These are phyloP conservation scores for Paratilapia polleni DNA, from an alignment of 2,113 vertebrate genomes.

Conservation along the genomic window DNA sequence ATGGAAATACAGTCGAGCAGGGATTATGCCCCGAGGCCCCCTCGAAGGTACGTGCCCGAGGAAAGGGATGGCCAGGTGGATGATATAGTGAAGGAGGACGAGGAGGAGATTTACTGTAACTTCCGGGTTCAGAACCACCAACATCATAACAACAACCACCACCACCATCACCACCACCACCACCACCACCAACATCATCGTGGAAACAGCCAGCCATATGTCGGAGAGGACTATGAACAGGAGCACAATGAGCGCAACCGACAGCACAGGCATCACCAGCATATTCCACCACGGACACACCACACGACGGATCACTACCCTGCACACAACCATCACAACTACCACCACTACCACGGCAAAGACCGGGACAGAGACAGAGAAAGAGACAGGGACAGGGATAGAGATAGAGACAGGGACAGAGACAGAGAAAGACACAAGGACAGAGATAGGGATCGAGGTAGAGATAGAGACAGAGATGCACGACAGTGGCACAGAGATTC, in stretches of 20 bases:
- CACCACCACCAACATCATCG: slow-evolving; percentile 60
- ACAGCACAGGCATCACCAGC: slow-evolving; percentile 86
- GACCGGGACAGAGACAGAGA: slow-evolving; percentile 69
- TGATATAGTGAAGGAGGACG: slow-evolving; percentile 81
- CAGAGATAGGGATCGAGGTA: slow-evolving; percentile 26
- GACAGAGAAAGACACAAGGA: slow-evolving; percentile 77
- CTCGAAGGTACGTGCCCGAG: slow-evolving; percentile 40
- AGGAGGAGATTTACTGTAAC: slow-evolving; percentile 80
- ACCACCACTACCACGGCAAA: slow-evolving; percentile 73
- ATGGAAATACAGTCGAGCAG: slow-evolving; percentile 85
- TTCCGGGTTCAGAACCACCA: slow-evolving; percentile 87
- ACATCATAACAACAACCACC: slow-evolving; percentile 69
- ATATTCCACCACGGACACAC: slow-evolving; percentile 51
- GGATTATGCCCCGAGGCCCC: slow-evolving; percentile 84
- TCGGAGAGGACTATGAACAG: slow-evolving; percentile 82
- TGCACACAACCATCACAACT: slow-evolving; percentile 70
- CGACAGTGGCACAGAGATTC: slow-evolving; percentile 89
- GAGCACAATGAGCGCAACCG: slow-evolving; percentile 91
- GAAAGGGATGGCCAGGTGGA: slow-evolving; percentile 55
- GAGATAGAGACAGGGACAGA: slow-evolving; percentile 63
- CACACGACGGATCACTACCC: slow-evolving; percentile 43
- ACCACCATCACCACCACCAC: slow-evolving; percentile 64
- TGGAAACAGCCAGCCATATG: slow-evolving; percentile 77
- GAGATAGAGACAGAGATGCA: slow-evolving; percentile 71
- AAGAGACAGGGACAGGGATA: slow-evolving; percentile 63